phyloP scores from a whole-genome alignment of 2,113 vertebrate species.

The Sapajus apella region DNA sequence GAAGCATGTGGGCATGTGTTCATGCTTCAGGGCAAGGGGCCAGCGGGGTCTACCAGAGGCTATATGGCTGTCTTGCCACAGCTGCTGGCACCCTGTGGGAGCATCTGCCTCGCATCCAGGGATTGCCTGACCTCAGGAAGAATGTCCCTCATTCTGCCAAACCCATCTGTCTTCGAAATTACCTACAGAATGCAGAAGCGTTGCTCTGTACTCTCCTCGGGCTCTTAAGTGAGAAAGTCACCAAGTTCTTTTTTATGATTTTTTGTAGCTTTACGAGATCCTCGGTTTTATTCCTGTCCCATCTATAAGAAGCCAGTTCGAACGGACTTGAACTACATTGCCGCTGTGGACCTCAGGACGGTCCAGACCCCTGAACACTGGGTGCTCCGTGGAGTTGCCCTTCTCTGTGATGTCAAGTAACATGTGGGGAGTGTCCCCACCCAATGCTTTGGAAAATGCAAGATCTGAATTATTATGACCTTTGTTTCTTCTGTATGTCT shows the following conservation, averaged over 20 bases:
- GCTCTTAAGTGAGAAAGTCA: not conserved
- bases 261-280: conserved; percentile 87
- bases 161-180: not conserved
- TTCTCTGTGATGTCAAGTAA: conserved; percentile 96
- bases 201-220: not conserved
- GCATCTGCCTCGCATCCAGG: rapidly evolving
- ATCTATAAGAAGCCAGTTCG: conserved; percentile 94
- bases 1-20: not conserved
- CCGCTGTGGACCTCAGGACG: conserved; percentile 90
- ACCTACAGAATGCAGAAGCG: not conserved
- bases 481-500: not conserved
- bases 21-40: not conserved
- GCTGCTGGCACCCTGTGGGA: not conserved
- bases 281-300: conserved; percentile 91
- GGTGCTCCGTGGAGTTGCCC: conserved; percentile 94
- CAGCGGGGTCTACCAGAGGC: not conserved
- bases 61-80: not conserved
- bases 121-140: not conserved
- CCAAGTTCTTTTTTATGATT: not conserved
- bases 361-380: conserved; percentile 91
- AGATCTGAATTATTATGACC: too few relatives aligned
- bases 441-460: not conserved
- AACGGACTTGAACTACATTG: conserved; percentile 93
- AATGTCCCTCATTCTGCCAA: not conserved
- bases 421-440: rapidly evolving